phyloP scores from a whole-genome alignment of 2,888 invertebrate genomes.

The Macropis europaea region DNA sequence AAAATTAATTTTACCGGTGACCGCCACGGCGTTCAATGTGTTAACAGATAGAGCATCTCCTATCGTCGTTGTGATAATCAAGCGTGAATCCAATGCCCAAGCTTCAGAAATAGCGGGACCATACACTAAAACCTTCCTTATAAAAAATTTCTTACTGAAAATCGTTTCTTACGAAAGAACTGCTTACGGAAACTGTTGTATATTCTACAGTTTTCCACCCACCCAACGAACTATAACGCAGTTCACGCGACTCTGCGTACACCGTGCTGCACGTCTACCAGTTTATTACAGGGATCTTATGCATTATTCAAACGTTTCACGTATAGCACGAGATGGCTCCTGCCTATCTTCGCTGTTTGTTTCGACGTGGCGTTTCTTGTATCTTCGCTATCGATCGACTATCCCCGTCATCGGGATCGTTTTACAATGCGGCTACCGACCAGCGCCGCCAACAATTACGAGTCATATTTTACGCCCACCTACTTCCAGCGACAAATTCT shows the following conservation, averaged over 20 bases:
- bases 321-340: slow-evolving; percentile 18
- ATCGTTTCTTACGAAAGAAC: no score
- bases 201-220: not conserved
- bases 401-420: slow-evolving; percentile 20
- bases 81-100: no score
- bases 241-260: slow-evolving; percentile 12
- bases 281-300: slow-evolving; percentile 52
- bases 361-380: not conserved
- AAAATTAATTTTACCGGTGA: no score
- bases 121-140: no score
- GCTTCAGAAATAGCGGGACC: no score
- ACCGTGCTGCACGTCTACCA: slow-evolving; percentile 22
- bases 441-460: slow-evolving; percentile 17
- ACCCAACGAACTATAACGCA: not conserved
- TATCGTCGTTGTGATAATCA: no score
- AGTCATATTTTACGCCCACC: slow-evolving; percentile 43
- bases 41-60: no score
- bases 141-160: no score
- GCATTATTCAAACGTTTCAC: slow-evolving; percentile 51
- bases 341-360: slow-evolving; percentile 1
- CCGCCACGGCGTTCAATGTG: no score
- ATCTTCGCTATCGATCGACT: slow-evolving; percentile 33
- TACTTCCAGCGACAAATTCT: slow-evolving; percentile 49
- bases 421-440: slow-evolving; percentile 26
- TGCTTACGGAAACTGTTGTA: not conserved